Evolutionary conservation across 2,113 vertebrate species (phyloP).

Genomic region (Mesoclemmys tuberculata): DNA sequence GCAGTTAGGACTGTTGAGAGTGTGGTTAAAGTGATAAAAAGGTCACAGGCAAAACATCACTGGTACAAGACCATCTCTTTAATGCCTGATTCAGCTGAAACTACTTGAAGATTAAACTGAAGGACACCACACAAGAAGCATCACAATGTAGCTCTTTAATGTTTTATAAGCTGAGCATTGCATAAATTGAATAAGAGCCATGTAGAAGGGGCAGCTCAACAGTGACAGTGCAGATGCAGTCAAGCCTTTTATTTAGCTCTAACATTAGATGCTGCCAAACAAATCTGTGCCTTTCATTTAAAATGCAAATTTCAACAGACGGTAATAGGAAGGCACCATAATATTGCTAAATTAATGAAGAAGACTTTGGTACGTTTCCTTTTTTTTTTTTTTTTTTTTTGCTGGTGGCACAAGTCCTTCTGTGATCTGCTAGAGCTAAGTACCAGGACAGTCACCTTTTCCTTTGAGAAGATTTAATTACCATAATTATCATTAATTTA

Average conservation of each 20-base stretch:
- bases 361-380: background rate
- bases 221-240: background rate
- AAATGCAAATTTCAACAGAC: conserved; percentile 27
- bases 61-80: background rate
- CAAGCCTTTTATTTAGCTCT: background rate
- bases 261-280: background rate
- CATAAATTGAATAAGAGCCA: background rate
- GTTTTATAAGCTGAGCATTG: conserved; percentile 24
- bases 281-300: background rate
- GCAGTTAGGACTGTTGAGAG: background rate
- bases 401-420: background rate
- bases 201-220: background rate
- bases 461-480: conserved; percentile 51
- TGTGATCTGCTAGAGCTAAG: background rate
- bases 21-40: background rate
- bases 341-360: conserved; percentile 3
- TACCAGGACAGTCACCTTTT: conserved; percentile 31
- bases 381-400: background rate
- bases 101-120: conserved; percentile 32
- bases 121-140: conserved; percentile 9
- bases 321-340: background rate
- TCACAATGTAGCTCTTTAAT: conserved; percentile 21
- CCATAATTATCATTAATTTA: conserved; percentile 49
- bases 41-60: background rate
- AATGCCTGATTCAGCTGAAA: conserved; percentile 18